Evolutionary conservation across 2,888 invertebrate genomes (phyloP).

Genomic region (Blera fallax): DNA sequence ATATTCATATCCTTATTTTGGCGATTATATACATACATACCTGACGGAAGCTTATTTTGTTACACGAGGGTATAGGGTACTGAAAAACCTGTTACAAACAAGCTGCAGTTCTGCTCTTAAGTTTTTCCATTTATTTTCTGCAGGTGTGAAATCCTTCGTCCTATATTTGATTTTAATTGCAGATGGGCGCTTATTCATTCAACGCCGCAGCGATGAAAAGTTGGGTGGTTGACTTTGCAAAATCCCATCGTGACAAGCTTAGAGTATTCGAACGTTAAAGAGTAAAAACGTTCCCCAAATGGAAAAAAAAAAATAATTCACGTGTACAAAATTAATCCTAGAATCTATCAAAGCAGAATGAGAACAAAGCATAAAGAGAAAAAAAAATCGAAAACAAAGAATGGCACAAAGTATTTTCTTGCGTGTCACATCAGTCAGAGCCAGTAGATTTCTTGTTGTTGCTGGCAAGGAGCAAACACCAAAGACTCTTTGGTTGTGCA

Average conservation of each 20-base stretch:
- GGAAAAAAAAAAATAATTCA: background rate
- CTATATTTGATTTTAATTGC: conserved; percentile 62
- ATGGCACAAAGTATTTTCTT: conserved; percentile 32
- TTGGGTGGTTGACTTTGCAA: conserved; percentile 13
- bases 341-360: conserved; percentile 24
- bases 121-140: background rate
- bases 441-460: background rate
- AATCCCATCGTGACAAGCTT: background rate
- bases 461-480: background rate
- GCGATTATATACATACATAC: too few relatives aligned
- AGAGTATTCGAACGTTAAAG: background rate
- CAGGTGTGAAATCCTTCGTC: conserved; percentile 34
- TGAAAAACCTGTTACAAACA: background rate
- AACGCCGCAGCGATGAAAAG: background rate
- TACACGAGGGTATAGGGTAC: too few relatives aligned
- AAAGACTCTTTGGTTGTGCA: conserved; percentile 22
- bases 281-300: background rate
- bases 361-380: background rate
- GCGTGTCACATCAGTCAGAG: conserved; percentile 28
- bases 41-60: too few relatives aligned
- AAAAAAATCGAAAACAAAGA: conserved; percentile 16
- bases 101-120: background rate
- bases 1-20: too few relatives aligned
- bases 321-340: conserved; percentile 37
- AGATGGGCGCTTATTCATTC: conserved; percentile 9